phyloP scores from a whole-genome alignment of 35 echinoderm and acorn worm species.

The Ophiothrix spiculata region DNA sequence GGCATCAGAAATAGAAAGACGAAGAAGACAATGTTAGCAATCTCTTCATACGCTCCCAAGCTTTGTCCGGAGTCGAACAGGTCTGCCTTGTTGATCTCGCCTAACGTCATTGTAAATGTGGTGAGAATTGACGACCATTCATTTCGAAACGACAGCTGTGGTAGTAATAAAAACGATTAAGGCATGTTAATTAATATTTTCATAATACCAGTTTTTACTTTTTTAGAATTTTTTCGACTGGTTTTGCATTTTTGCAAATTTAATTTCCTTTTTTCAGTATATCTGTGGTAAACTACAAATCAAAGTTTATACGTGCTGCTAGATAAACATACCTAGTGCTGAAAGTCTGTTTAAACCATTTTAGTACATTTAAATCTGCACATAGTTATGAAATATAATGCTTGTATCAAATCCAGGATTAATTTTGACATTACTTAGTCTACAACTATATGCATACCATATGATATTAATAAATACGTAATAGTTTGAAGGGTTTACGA shows the following conservation, averaged over 20 bases:
- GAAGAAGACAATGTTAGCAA: slow-evolving; percentile 20
- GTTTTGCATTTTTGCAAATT: no score
- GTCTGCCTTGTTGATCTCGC: slow-evolving; percentile 44
- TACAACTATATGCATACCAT: no score
- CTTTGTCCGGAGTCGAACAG: slow-evolving; percentile 21
- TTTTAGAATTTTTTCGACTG: neutral
- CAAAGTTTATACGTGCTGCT: neutral
- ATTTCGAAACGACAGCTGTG: slow-evolving; percentile 6
- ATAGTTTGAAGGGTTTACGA: neutral
- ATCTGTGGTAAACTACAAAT: neutral
- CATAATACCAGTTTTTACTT: neutral
- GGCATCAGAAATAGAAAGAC: slow-evolving; percentile 61
- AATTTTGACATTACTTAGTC: no score
- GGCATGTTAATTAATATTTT: neutral
- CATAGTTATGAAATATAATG: no score
- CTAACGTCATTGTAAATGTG: slow-evolving; percentile 55
- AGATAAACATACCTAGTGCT: no score
- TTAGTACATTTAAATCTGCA: no score
- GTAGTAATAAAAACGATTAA: neutral
- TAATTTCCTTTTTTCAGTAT: neutral
- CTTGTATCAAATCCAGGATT: no score
- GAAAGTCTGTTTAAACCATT: no score
- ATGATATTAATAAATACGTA: neutral
- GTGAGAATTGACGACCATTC: slow-evolving; percentile 7
- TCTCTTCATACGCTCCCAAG: neutral